Conservation (phyloP, 2,888 invertebrate species). For the Luffia ferchaultella region DNA sequence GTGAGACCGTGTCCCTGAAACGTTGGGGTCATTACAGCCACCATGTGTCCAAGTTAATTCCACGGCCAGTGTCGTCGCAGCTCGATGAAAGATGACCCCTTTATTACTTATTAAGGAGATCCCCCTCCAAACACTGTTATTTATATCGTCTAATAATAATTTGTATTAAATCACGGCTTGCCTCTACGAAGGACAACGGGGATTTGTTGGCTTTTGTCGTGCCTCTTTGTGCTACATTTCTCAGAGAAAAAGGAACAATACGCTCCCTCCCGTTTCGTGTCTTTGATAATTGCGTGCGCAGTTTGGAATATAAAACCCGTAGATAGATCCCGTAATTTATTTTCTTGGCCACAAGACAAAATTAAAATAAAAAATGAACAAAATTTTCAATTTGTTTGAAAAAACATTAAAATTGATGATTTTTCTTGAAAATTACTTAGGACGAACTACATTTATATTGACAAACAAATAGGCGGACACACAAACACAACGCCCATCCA, state of each 20-base stretch:
- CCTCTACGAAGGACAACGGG: slow-evolving; percentile 52
- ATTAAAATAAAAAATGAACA: no score
- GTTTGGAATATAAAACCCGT: not conserved
- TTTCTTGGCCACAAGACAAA: not conserved
- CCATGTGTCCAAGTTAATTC: slow-evolving; percentile 57
- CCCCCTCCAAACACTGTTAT: slow-evolving; percentile 49
- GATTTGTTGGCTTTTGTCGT: slow-evolving; percentile 63
- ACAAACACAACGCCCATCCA: no score
- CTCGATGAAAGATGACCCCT: slow-evolving; percentile 58
- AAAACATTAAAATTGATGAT: no score
- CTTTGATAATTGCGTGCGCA: not conserved
- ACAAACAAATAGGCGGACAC: no score
- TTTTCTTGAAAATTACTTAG: no score
- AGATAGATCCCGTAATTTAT: not conserved
- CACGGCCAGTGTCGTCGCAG: slow-evolving; percentile 21
- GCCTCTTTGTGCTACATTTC: slow-evolving; percentile 23
- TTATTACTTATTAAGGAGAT: slow-evolving; percentile 65
- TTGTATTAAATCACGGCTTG: slow-evolving; percentile 63
- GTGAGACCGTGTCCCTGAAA: not conserved
- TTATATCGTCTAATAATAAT: slow-evolving; percentile 66
- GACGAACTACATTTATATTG: no score
- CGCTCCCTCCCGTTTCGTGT: slow-evolving; percentile 5
- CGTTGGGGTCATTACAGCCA: slow-evolving; percentile 15
- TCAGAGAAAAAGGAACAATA: slow-evolving; percentile 33
- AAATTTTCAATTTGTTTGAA: no score